Base-by-base conservation (phyloP, 1,140 invertebrate species). In the Monomorium pharaonis region DNA sequence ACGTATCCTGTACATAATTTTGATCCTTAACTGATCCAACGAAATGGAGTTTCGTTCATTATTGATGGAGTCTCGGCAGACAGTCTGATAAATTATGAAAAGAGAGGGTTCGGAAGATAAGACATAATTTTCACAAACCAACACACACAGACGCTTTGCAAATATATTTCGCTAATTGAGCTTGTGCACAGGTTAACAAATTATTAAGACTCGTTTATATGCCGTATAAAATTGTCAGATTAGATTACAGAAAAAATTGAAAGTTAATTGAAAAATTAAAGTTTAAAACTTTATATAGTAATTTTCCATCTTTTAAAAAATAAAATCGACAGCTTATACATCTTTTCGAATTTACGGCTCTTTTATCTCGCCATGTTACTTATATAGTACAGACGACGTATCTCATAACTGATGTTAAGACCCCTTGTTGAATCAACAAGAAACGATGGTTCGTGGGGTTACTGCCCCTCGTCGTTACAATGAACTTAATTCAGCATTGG, bases 341-440 rank as follows among this genome's bases (percentile, higher is more conserved):
- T 18, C 51, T 83, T 37, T 58, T n/a, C 44, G 10, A 58, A 74
- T 83, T 30, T 12, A 60, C 24, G 24, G 16, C 10, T 42, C 54
- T 60, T 72, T 83, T 56, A 54, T 58, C 21, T 30, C n/a, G 5
- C 67, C 12, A 56, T 76, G n/a, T n/a, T n/a, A n/a, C 21, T 44
- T n/a, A 76, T 49, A 44, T 63, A 51, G 1, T 42, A 21, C 24
- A 16, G 12, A 24, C 14, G 21, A 6, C n/a, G 27, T 30, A 72
- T 47, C 75, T 51, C 58, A 12, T 47, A 60, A 60, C 44, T 56
- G n/a, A n/a, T n/a, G 27, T 54, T 30, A 14, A 47, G 37, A 56
- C 49, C 74, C 47, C 42, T 86, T 70, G 65, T 81, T 81, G 76
- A 67, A 81, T 60, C 63, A 80, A 86, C 44, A 65, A 47, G 44